Evolutionary conservation across 2,797 vertebrate species (phyloP).

Genomic region (Parambassis ranga): DNA sequence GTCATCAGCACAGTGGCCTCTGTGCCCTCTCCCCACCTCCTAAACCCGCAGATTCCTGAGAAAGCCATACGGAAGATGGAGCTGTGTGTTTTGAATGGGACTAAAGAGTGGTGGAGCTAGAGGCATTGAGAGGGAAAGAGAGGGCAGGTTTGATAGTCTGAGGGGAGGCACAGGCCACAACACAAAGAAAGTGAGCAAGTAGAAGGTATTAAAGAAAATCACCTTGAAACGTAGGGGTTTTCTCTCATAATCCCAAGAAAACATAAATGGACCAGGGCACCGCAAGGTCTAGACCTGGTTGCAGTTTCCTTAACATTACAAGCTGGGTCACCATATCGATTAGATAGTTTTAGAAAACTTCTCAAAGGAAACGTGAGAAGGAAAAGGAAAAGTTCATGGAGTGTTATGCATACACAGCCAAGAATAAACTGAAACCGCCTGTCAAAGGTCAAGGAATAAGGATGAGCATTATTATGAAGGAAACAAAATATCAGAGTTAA

Average conservation of each 20-base stretch:
- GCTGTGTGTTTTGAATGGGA: neutral
- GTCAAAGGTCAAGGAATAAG: neutral
- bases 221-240: neutral
- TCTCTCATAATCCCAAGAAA: neutral
- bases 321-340: neutral
- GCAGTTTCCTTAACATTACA: neutral
- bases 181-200: neutral
- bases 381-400: neutral
- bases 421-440: neutral
- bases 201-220: neutral
- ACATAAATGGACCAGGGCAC: neutral
- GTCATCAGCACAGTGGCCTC: neutral
- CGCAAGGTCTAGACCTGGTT: neutral
- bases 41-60: conserved; percentile 14
- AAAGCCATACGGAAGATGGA: conserved; percentile 19
- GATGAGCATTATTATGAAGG: neutral
- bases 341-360: neutral
- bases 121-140: neutral
- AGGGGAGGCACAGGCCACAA: neutral
- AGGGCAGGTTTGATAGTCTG: neutral
- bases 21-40: neutral
- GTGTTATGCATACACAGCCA: neutral
- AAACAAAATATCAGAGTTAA: neutral
- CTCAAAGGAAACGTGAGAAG: neutral
- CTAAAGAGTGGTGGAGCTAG: neutral